Conservation (phyloP, 2,113 vertebrate species). For the Gymnocephalus cernua region DNA sequence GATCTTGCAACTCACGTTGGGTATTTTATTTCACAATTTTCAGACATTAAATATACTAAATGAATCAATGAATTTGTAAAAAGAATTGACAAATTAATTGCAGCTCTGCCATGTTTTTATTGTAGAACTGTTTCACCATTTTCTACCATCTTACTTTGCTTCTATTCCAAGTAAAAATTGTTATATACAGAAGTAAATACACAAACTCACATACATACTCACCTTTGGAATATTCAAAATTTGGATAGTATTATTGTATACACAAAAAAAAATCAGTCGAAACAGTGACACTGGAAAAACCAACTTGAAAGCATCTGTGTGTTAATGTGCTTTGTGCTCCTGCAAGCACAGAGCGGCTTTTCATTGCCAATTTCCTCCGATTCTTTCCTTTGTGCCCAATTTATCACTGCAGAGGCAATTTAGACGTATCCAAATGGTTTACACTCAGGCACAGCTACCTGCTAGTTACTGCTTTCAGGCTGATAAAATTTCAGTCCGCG, state of each 20-base stretch:
- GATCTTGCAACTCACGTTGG: background rate
- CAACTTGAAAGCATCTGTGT: slow-evolving; percentile 14
- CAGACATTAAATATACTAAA: background rate
- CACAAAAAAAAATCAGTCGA: slow-evolving; percentile 12
- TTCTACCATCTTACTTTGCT: background rate
- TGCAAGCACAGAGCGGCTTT: slow-evolving; percentile 47
- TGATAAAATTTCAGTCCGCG: slow-evolving; percentile 42
- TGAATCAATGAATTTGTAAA: background rate
- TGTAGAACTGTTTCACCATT: background rate
- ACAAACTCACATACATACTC: background rate
- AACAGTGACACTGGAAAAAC: slow-evolving; percentile 1
- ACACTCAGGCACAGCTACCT: slow-evolving; percentile 20
- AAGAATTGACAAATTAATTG: background rate
- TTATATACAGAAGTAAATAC: slow-evolving; percentile 8
- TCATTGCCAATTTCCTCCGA: slow-evolving; percentile 40
- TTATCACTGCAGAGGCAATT: slow-evolving; percentile 54
- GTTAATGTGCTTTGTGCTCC: slow-evolving; percentile 43
- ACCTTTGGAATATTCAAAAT: slow-evolving; percentile 22
- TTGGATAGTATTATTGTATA: slow-evolving; percentile 4
- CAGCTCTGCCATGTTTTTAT: background rate
- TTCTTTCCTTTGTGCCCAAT: slow-evolving; percentile 48
- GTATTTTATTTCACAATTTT: background rate
- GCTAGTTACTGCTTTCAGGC: slow-evolving; percentile 29
- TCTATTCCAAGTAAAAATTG: slow-evolving; percentile 5
- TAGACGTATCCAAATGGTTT: slow-evolving; percentile 27